Base-by-base conservation (phyloP, 2,888 invertebrate species). In the Prenolepis imparis region DNA sequence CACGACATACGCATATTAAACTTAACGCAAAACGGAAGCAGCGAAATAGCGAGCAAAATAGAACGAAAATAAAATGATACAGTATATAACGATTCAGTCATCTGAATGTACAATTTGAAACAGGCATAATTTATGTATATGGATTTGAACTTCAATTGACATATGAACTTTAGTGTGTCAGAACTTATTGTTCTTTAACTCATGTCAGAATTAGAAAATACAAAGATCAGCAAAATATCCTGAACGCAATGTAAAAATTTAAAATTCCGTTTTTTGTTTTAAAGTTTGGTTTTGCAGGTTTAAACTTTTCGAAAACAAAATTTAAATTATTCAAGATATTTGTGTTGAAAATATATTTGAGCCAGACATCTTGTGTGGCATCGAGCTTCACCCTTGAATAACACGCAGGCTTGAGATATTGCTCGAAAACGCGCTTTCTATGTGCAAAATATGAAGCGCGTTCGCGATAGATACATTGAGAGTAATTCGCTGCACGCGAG, bases 401-500 rank as follows among this genome's bases (percentile, higher is more conserved):
- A 75, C 36, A 75, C 52, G 52, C 21, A 66, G 36, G 36, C 18
- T 21, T 18, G 36, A 66, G 36, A 57, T 68, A 68, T 41, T 21
- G 55, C 68, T 68, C 28, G 68, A 68, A 77, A 77, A 68, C 55
- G 68, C 24, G 39, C 57, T 57, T 57, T 68, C 68, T 57, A 39
- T 41, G 55, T 55, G 77, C 77, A 68, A 68, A 77, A 68, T 67
- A 55, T 55, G 68, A 68, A 77, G 77, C 55, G 41, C 63, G 32
- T 39, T n/a, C n/a, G n/a, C n/a, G 77, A 28, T 55, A 68, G 55
- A 48, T 57, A 41, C 77, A 57, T n/a, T 11, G 68, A 32, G 77
- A 77, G 68, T 28, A 77, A 68, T 28, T 68, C 68, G 77, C 41
- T 77, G 77, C 68, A 77, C 68, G 68, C 77, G 74, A 81, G 74